These are phyloP conservation scores for Pterostichus niger DNA, from an alignment of 2,888 invertebrate species.

Conservation along the genomic window DNA sequence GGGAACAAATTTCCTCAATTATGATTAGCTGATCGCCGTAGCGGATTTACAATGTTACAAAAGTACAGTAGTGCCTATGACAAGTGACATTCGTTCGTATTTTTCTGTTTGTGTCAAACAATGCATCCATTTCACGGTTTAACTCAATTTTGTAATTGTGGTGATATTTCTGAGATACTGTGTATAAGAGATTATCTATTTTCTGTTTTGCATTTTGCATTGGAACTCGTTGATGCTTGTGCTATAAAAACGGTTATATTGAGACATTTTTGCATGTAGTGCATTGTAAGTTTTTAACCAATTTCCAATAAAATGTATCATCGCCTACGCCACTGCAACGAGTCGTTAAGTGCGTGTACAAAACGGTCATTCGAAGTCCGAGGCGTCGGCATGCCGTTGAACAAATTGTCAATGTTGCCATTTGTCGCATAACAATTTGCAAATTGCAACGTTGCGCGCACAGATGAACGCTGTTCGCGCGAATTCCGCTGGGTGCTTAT, in stretches of 20 bases:
- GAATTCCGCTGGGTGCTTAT: constrained; percentile 56
- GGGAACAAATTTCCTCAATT: no score
- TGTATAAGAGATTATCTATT: no score
- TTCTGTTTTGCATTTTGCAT: no score
- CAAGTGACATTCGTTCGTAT: no score
- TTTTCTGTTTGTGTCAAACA: no score
- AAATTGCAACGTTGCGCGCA: constrained; percentile 59
- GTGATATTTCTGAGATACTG: no score
- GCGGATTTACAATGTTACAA: no score
- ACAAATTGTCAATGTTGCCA: constrained; percentile 66
- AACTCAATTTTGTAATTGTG: no score
- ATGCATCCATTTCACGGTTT: no score
- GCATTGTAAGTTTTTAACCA: neutral
- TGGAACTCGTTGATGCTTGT: no score
- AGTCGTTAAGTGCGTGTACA: constrained; percentile 49
- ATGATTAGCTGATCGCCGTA: no score
- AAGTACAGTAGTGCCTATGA: no score
- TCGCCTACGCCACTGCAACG: constrained; percentile 2
- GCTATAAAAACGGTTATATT: neutral
- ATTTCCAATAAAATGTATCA: neutral
- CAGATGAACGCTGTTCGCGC: constrained; percentile 36
- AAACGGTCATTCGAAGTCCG: constrained; percentile 51
- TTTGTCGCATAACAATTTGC: constrained; percentile 65
- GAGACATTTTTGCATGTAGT: neutral
- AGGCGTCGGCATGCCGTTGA: constrained; percentile 61